A percentile compares a stretch with the other conserved stretches of the same genome.
These are phyloP conservation scores for Leptodactylus fuscus DNA, from an alignment of 2,113 vertebrate species.

Conservation along the genomic window DNA sequence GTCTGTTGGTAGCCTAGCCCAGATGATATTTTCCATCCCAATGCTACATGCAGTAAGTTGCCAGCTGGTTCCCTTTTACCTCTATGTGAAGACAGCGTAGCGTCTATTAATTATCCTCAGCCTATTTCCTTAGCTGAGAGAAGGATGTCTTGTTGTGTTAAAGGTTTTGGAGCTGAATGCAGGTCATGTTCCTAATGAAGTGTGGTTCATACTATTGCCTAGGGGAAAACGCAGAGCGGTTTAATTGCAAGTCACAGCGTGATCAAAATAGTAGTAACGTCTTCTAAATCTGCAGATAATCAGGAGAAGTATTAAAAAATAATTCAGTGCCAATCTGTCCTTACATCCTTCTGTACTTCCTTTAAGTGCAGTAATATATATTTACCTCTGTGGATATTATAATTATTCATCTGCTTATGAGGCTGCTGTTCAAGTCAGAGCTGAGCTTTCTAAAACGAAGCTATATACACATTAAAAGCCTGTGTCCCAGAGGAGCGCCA, in stretches of 20 bases:
- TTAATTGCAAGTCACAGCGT: constrained; percentile 54
- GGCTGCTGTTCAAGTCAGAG: background rate
- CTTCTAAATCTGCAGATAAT: constrained; percentile 58
- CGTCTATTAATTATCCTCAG: constrained; percentile 29
- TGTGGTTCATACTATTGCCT: constrained; percentile 51
- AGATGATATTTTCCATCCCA: background rate
- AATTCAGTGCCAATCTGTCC: constrained; percentile 2
- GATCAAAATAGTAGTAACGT: constrained; percentile 44
- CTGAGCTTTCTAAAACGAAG: background rate
- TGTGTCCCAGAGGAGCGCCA: background rate
- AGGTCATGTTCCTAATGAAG: constrained; percentile 57
- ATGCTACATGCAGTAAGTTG: background rate
- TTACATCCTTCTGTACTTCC: constrained; percentile 49
- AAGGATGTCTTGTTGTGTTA: constrained; percentile 47
- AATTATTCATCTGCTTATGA: background rate
- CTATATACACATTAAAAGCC: background rate
- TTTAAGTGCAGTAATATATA: background rate
- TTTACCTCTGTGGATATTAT: constrained; percentile 3
- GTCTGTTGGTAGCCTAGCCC: background rate
- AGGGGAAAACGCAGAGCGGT: constrained; percentile 32
- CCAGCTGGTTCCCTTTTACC: constrained; percentile 11
- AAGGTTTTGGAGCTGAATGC: constrained; percentile 53
- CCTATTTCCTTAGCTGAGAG: constrained; percentile 25
- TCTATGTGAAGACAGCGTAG: constrained; percentile 31
- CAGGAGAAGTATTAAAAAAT: constrained; percentile 40